Percentiles rank a stretch among this genome's conserved stretches.
phyloP scores from a whole-genome alignment of 2,113 vertebrate genomes.

The Mus musculus region GRCm39 chr4:62346001-62346500 shows the following conservation, averaged over 20 bases:
- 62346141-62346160: not conserved
- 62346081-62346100: not conserved
- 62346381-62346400: not conserved
- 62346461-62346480: conserved; percentile 81
- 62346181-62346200: not conserved
- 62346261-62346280: conserved; percentile 83
- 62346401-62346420: not conserved
- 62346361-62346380: conserved; percentile 38
- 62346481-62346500: conserved; percentile 79
- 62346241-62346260: conserved; percentile 83
- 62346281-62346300: conserved; percentile 74
- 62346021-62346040: not conserved
- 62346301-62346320: conserved; percentile 82
- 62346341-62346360: conserved; percentile 65
- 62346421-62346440: conserved; percentile 54
- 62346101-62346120: not conserved
- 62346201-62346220: not conserved
- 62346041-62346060: not conserved
- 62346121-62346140: not conserved
- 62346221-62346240: conserved; percentile 77
- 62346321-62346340: conserved; percentile 80
- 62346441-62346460: conserved; percentile 83
- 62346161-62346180: not conserved
- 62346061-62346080: not conserved
- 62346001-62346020: not conserved